phyloP scores from a whole-genome alignment of 2,888 invertebrate genomes.

The Clusia tigrina region DNA sequence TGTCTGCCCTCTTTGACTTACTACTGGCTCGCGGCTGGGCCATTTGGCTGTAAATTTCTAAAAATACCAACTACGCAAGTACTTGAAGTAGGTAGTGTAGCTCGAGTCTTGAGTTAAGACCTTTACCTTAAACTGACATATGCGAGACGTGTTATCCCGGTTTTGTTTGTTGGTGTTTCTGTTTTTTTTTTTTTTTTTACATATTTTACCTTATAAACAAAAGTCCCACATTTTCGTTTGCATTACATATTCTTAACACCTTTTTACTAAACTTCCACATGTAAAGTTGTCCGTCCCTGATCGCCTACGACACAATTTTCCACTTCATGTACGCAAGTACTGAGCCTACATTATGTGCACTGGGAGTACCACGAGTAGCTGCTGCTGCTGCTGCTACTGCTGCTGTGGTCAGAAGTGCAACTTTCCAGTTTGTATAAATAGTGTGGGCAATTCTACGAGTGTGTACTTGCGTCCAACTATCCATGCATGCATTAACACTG shows the following conservation, averaged over 20 bases:
- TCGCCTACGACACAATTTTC: constrained; percentile 2
- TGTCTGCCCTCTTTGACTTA: background rate
- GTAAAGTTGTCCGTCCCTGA: too few species aligned
- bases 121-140: background rate
- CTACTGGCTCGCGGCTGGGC: background rate
- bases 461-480: background rate
- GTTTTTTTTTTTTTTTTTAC: too few species aligned
- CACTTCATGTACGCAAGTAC: background rate
- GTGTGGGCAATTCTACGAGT: too few species aligned
- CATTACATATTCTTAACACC: background rate
- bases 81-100: too few species aligned
- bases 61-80: background rate
- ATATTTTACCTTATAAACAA: too few species aligned
- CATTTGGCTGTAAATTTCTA: background rate
- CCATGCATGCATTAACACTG: too few species aligned
- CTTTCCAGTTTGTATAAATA: background rate
- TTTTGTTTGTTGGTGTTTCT: too few species aligned
- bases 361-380: too few species aligned
- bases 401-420: too few species aligned
- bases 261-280: background rate
- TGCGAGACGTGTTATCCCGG: background rate
- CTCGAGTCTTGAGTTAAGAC: background rate
- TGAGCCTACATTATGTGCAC: too few species aligned
- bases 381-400: too few species aligned
- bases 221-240: too few species aligned